phyloP scores from a whole-genome alignment of 2,888 invertebrate genomes.

The Hecatera dysodea region DNA sequence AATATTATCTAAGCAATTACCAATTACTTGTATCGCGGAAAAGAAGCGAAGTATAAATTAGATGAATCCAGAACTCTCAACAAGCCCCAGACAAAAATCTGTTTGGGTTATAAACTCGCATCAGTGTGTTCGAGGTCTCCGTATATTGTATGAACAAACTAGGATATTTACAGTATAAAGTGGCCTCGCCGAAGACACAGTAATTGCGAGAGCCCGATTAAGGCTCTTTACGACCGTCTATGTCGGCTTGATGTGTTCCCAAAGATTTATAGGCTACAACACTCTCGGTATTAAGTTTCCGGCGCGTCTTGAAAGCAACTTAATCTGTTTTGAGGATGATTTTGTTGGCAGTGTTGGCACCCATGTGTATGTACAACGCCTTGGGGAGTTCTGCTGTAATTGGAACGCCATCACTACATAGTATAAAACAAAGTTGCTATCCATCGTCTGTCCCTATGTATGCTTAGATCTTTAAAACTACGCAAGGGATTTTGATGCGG shows the following conservation, averaged over 20 bases:
- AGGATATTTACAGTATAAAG: slow-evolving; percentile 71
- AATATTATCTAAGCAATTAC: background rate
- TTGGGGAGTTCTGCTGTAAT: slow-evolving; percentile 16
- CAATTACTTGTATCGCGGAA: background rate
- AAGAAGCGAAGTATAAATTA: background rate
- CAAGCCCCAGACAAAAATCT: slow-evolving; percentile 45
- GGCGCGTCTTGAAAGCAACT: slow-evolving; percentile 63
- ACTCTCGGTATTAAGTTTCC: slow-evolving; percentile 71
- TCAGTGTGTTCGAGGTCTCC: slow-evolving; percentile 65
- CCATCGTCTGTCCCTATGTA: no score
- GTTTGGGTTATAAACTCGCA: slow-evolving; percentile 62
- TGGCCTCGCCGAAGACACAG: slow-evolving; percentile 71
- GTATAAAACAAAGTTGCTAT: background rate
- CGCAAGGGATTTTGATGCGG: no score
- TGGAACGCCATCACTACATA: background rate
- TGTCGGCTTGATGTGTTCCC: slow-evolving; percentile 62
- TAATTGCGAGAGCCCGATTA: slow-evolving; percentile 80
- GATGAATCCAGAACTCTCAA: slow-evolving; percentile 2
- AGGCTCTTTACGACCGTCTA: slow-evolving; percentile 77
- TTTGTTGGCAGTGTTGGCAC: slow-evolving; percentile 42
- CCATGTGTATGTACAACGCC: slow-evolving; percentile 12
- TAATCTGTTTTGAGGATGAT: slow-evolving; percentile 60
- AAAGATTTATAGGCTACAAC: slow-evolving; percentile 76
- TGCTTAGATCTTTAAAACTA: no score
- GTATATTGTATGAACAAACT: slow-evolving; percentile 68